Evolutionary conservation across 2,113 vertebrate species (phyloP).

Genomic region (Grallaria varia): DNA sequence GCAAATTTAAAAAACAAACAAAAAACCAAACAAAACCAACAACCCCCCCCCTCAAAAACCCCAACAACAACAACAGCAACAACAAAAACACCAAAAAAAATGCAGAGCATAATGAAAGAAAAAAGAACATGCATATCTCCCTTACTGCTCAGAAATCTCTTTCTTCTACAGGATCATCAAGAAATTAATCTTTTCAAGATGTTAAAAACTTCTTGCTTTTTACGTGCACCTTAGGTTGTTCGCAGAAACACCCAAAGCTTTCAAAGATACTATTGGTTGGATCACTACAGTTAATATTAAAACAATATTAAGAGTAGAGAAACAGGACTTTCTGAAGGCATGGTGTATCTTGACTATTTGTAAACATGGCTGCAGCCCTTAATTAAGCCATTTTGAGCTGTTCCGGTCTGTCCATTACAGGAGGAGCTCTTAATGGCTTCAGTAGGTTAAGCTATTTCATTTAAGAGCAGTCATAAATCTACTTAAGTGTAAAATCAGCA

Average conservation of each 20-base stretch:
- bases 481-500: not conserved
- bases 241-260: not conserved
- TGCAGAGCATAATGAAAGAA: not conserved
- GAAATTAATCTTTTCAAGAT: not conserved
- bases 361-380: not conserved
- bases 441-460: not conserved
- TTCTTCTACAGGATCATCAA: not conserved
- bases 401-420: not conserved
- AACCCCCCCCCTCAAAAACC: too few species aligned
- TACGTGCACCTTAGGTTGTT: not conserved
- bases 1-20: not conserved
- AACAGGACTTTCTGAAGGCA: not conserved
- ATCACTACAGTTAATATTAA: not conserved
- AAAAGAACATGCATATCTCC: not conserved
- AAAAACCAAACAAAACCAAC: not conserved
- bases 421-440: not conserved
- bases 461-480: not conserved
- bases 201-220: not conserved
- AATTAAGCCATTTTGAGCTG: not conserved
- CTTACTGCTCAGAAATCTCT: not conserved
- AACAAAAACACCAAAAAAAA: not conserved
- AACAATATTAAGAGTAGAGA: not conserved
- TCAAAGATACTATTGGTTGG: not conserved
- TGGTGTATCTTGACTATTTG: not conserved
- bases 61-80: too few species aligned